These are phyloP conservation scores for Leptonema lineaticorne DNA, from an alignment of 1,140 invertebrate species.

Conservation along the genomic window DNA sequence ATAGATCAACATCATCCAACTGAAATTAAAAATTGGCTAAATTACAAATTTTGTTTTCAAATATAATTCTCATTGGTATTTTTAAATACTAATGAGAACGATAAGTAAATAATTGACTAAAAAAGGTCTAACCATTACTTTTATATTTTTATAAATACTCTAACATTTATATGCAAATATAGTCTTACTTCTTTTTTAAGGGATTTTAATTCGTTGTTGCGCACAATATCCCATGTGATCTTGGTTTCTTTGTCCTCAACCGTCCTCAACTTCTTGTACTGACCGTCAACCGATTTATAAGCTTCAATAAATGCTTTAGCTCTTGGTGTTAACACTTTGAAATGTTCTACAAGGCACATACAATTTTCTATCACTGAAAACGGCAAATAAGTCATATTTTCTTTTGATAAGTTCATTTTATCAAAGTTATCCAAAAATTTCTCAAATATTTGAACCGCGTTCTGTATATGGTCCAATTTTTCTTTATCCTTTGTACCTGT, in stretches of 20 bases:
- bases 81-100: background rate
- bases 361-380: constrained; percentile 47
- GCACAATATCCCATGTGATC: constrained; percentile 64
- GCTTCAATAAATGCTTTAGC: constrained; percentile 54
- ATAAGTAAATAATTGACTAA: background rate
- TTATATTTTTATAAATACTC: background rate
- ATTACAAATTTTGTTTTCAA: no score
- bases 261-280: constrained; percentile 65
- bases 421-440: constrained; percentile 66
- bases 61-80: background rate
- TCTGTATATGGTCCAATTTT: constrained; percentile 66
- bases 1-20: constrained; percentile 52
- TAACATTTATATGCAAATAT: background rate
- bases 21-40: constrained; percentile 20
- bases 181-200: constrained; percentile 58
- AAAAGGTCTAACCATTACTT: background rate
- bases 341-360: constrained; percentile 10
- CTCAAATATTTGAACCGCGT: constrained; percentile 63
- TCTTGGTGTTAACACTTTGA: background rate
- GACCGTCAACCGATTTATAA: constrained; percentile 59
- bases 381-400: constrained; percentile 63
- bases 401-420: constrained; percentile 58
- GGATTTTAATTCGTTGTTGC: constrained; percentile 59
- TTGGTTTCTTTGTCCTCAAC: constrained; percentile 56
- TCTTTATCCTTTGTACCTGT: constrained; percentile 65